Evolutionary conservation across 2,797 vertebrate species (phyloP).

Genomic region (Diplodus puntazzo): DNA sequence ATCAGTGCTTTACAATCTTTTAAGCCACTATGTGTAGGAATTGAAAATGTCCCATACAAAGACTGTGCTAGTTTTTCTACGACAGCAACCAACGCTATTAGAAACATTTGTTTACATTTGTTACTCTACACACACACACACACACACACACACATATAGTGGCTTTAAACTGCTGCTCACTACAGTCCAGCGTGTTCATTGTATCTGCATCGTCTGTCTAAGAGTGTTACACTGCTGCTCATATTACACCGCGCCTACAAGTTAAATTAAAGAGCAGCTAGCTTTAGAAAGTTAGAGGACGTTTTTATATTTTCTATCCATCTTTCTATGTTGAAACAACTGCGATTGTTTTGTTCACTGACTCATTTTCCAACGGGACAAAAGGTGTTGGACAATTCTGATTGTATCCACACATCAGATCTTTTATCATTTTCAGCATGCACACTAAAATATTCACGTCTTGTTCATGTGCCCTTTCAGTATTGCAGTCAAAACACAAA

Average conservation of each 20-base stretch:
- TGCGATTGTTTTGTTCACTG: not conserved
- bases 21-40: slow-evolving; percentile 13
- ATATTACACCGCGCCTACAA: not conserved
- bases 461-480: slow-evolving; percentile 21
- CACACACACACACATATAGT: too few relatives aligned
- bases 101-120: not conserved
- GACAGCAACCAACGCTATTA: not conserved
- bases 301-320: too few relatives aligned
- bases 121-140: not conserved
- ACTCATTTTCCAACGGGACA: slow-evolving; percentile 1
- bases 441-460: not conserved
- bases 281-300: not conserved
- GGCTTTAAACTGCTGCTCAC: not conserved
- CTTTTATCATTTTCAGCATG: not conserved
- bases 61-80: not conserved
- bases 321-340: not conserved
- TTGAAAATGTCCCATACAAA: not conserved
- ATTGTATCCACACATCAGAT: not conserved
- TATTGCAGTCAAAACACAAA: slow-evolving; percentile 20
- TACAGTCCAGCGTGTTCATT: too few relatives aligned
- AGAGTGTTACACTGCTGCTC: not conserved
- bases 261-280: not conserved
- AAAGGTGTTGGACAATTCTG: not conserved
- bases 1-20: not conserved
- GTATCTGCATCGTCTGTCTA: not conserved